phyloP scores from a whole-genome alignment of 2,888 invertebrate genomes.

The Dexiosoma caninum region DNA sequence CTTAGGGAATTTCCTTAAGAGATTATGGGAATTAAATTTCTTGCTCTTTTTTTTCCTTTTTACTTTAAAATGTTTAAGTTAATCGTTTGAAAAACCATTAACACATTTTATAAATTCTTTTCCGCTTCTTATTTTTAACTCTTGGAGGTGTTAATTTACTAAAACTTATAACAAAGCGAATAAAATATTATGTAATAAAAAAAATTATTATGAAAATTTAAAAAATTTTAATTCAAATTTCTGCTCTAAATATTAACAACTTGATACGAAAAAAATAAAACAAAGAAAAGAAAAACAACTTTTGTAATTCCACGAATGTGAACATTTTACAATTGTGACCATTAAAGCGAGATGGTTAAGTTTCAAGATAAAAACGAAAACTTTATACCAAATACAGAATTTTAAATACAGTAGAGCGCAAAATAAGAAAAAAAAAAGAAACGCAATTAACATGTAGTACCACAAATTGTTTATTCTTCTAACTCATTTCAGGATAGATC shows the following conservation, averaged over 20 bases:
- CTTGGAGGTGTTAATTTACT: conserved; percentile 35
- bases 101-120: background rate
- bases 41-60: background rate
- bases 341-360: conserved; percentile 29
- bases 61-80: background rate
- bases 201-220: background rate
- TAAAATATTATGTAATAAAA: background rate
- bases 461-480: too few relatives aligned
- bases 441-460: too few relatives aligned
- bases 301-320: conserved; percentile 1
- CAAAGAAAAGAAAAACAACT: background rate
- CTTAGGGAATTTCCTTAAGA: background rate
- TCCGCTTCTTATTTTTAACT: background rate
- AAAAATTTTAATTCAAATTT: conserved; percentile 6
- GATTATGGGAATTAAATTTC: conserved; percentile 27
- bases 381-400: too few relatives aligned
- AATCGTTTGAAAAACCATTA: conserved; percentile 40
- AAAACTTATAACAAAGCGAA: background rate
- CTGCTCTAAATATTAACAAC: conserved; percentile 53
- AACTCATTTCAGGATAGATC: too few relatives aligned
- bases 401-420: background rate
- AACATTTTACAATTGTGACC: background rate
- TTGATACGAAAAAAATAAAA: background rate
- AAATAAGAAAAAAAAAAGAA: background rate
- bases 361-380: conserved; percentile 3